Conservation (phyloP, 2,797 vertebrate species). For the Onychomys leucogaster region DNA sequence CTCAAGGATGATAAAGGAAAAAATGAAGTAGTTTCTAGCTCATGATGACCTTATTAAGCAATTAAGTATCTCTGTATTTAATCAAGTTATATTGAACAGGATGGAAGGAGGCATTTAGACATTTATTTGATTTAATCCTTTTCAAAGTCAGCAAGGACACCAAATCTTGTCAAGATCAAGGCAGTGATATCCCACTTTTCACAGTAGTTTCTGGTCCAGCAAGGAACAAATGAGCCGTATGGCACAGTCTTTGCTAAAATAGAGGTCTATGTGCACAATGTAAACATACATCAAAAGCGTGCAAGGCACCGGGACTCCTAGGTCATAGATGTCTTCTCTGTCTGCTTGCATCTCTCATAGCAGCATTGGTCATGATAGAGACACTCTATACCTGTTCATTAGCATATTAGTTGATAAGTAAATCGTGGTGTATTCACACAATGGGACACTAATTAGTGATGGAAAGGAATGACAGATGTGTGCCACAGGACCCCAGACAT, state of each 20-base stretch:
- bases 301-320: not conserved
- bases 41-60: slow-evolving; percentile 69
- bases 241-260: slow-evolving; percentile 48
- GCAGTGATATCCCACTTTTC: slow-evolving; percentile 28
- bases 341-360: no score
- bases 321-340: not conserved
- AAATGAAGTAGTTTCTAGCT: slow-evolving; percentile 61
- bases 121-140: slow-evolving; percentile 68
- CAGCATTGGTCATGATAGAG: not conserved
- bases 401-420: not conserved
- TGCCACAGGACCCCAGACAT: not conserved
- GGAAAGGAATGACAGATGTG: not conserved
- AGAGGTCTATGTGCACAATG: not conserved
- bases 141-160: slow-evolving; percentile 67
- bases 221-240: slow-evolving; percentile 11
- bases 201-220: not conserved
- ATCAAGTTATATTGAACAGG: slow-evolving; percentile 67
- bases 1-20: slow-evolving; percentile 38
- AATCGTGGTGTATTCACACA: not conserved
- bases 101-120: slow-evolving; percentile 66
- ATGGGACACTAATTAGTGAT: not conserved
- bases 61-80: slow-evolving; percentile 74
- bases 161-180: slow-evolving; percentile 48
- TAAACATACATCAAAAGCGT: slow-evolving; percentile 8
- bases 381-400: not conserved